Conservation (phyloP, 2,797 vertebrate species). For the Simalia tracyae region DNA sequence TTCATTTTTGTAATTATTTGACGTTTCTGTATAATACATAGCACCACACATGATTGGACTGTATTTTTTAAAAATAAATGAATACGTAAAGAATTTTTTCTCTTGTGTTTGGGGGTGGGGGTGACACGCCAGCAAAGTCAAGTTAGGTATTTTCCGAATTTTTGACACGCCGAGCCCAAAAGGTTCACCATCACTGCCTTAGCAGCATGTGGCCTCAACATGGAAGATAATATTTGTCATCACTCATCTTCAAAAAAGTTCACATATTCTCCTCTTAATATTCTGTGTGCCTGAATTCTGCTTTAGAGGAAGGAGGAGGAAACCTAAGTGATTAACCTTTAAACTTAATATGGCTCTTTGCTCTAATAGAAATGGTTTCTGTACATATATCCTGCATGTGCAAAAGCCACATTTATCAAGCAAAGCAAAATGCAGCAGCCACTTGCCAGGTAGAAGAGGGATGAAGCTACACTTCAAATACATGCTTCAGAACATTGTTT, state of each 20-base stretch:
- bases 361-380: neutral
- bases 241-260: neutral
- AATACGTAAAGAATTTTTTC: no score
- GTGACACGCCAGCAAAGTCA: no score
- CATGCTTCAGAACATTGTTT: neutral
- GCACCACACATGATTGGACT: no score
- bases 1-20: no score
- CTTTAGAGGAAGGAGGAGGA: neutral
- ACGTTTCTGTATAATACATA: no score
- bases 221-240: neutral
- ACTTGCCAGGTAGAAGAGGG: neutral
- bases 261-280: neutral
- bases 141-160: no score
- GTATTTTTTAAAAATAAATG: no score
- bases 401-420: neutral
- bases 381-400: neutral
- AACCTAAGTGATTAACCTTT: neutral
- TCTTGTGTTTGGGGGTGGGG: no score
- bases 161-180: no score
- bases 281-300: neutral
- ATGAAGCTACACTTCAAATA: neutral
- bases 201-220: neutral
- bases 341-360: neutral
- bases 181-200: neutral
- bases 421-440: neutral